phyloP scores from a whole-genome alignment of 1,140 invertebrate genomes.

The Neodiprion virginianus region DNA sequence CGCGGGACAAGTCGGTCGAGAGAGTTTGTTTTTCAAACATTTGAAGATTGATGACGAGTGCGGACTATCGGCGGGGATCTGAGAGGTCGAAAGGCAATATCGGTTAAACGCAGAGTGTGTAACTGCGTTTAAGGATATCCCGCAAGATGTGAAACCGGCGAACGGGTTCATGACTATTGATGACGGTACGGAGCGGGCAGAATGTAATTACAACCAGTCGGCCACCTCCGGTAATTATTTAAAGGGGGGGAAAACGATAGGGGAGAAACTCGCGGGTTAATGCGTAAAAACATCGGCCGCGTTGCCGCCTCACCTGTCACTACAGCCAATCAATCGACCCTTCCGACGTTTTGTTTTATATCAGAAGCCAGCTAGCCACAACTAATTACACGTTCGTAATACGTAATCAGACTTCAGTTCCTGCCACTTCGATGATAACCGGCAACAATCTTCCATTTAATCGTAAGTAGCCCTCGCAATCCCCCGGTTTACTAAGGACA shows the following conservation, averaged over 20 bases:
- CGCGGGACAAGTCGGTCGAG: too few relatives aligned
- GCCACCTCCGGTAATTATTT: slow-evolving; percentile 7
- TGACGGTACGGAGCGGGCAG: slow-evolving; percentile 1
- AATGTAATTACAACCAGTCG: slow-evolving; percentile 7
- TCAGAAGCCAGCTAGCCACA: too few relatives aligned
- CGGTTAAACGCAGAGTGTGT: not conserved
- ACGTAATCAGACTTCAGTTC: too few relatives aligned
- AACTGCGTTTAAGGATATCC: not conserved
- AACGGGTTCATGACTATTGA: slow-evolving; percentile 7
- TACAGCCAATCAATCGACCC: not conserved
- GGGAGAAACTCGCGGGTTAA: not conserved
- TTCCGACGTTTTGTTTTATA: too few relatives aligned
- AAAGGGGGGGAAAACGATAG: not conserved
- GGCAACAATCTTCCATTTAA: too few relatives aligned
- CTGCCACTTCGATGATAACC: too few relatives aligned
- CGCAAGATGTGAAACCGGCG: not conserved
- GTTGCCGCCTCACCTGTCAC: slow-evolving; percentile 28
- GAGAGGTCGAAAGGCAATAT: not conserved
- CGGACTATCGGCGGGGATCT: not conserved
- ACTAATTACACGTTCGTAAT: too few relatives aligned
- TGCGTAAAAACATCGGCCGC: not conserved
- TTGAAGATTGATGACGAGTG: too few relatives aligned
- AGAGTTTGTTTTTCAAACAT: too few relatives aligned
- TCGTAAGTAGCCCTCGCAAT: too few relatives aligned
- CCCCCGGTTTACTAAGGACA: too few relatives aligned